phyloP scores from a whole-genome alignment of 1,140 invertebrate genomes.

The Caerostris darwini region DNA sequence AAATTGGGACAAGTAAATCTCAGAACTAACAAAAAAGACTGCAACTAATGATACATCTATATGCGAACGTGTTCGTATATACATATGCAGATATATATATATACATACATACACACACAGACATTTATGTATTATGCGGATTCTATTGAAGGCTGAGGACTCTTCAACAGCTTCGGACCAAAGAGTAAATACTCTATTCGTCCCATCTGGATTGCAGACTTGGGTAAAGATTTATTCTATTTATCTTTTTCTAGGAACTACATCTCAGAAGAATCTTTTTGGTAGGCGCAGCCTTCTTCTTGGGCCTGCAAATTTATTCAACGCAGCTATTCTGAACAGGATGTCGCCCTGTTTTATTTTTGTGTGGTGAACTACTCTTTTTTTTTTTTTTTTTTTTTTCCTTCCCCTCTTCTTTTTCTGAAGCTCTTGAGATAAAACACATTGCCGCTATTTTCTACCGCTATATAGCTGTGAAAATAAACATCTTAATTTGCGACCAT shows the following conservation, averaged over 20 bases:
- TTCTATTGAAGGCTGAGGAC: conserved; percentile 5
- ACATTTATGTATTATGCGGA: conserved; percentile 46
- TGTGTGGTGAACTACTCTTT: not conserved
- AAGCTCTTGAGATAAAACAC: conserved; percentile 44
- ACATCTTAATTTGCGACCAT: conserved; percentile 47
- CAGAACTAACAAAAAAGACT: not conserved
- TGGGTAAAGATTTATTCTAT: conserved; percentile 56
- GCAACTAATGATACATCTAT: conserved; percentile 47
- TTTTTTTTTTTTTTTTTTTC: not conserved
- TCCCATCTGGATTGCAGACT: conserved; percentile 52
- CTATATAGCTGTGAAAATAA: conserved; percentile 49
- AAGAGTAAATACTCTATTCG: conserved; percentile 38
- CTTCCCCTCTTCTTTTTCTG: not conserved
- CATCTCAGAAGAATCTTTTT: conserved; percentile 40
- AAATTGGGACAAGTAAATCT: not conserved
- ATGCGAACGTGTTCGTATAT: conserved; percentile 21
- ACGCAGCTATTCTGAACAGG: conserved; percentile 44
- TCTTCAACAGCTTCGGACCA: not conserved
- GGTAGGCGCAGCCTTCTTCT: not conserved
- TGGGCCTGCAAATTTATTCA: conserved; percentile 39
- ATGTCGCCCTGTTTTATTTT: conserved; percentile 47
- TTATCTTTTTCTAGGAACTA: conserved; percentile 18
- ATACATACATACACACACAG: conserved; percentile 5
- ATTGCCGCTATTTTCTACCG: conserved; percentile 41
- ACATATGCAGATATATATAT: conserved; percentile 43